Evolutionary conservation across 2,888 invertebrate genomes (phyloP), one percentile per base, ranked within the genome.

Genomic region (Andricus curvator): DNA sequence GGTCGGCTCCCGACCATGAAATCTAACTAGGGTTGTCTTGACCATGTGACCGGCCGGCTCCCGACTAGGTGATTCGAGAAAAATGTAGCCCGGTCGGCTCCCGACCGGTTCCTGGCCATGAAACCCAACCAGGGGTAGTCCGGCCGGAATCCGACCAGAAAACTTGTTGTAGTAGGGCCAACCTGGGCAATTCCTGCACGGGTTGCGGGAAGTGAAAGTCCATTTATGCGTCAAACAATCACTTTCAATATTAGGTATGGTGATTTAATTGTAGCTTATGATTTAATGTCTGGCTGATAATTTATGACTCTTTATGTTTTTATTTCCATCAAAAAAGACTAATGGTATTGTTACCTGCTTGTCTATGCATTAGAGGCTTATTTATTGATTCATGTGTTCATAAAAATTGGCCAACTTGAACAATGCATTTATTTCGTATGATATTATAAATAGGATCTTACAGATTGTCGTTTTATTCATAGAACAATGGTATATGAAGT

Each of bases 361-460:
- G 51, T 51, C 33, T n/a, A 29, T 51, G 29, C 3, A 3, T 60
- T 15, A 13, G 22, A 62, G 11, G 62, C 56, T 51, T 33, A 74
- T 74, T 74, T 33, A 74, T 74, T 74, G 70, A 74, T 74, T 74
- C 33, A 74, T 74, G 70, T 29, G 51, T 74, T 74, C n/a, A 33
- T 48, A 74, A 74, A 51, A 56, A 74, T 29, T 74, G 48, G 29
- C 51, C 70, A 29, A 74, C 51, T 51, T 33, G 20, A 74, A 74
- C 48, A 74, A 74, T 74, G 51, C 51, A 29, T 74, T 51, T 20
- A 29, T 33, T 51, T 29, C 29, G 20, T 25, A 15, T 29, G 51
- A 6, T 17, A 20, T 70, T 25, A 70, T 70, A 33, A 29, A 29
- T 20, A 25, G 8, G 17, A 25, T 60, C 22, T 22, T n/a, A n/a